Evolutionary conservation across 2,888 invertebrate species (phyloP).

Genomic region (Pherbina coryleti): DNA sequence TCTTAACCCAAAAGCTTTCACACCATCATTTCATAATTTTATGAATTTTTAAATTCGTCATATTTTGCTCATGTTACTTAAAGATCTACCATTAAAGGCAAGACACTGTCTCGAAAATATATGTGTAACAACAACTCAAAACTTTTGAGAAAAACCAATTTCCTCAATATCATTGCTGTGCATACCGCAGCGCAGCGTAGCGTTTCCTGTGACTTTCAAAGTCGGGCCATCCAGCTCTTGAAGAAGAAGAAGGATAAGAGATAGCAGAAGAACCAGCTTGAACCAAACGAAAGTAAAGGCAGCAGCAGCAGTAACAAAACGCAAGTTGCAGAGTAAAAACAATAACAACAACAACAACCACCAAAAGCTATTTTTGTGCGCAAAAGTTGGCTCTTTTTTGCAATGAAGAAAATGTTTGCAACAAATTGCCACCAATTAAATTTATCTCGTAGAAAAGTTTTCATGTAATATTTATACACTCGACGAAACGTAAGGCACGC

Average conservation of each 20-base stretch:
- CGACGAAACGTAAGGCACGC: conserved; percentile 25
- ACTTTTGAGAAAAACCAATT: conserved; percentile 37
- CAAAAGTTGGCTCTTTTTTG: not conserved
- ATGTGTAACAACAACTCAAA: not conserved
- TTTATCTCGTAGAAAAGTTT: conserved; percentile 65
- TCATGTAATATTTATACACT: conserved; percentile 63
- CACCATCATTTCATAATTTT: not conserved
- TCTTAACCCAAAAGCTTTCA: too few relatives aligned
- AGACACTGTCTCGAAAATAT: not conserved
- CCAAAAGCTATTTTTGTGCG: not conserved
- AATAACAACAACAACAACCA: conserved; percentile 1
- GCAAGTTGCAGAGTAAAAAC: not conserved
- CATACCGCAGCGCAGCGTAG: conserved; percentile 1
- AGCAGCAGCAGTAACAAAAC: not conserved
- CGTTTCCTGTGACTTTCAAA: conserved; percentile 7
- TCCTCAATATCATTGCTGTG: conserved; percentile 38
- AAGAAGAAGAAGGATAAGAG: too few relatives aligned
- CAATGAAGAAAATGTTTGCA: conserved; percentile 49
- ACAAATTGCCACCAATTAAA: conserved; percentile 65
- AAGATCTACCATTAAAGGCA: not conserved
- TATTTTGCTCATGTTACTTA: not conserved
- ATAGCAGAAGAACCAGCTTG: not conserved
- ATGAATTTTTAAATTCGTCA: not conserved
- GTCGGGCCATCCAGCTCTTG: not conserved
- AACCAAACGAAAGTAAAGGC: not conserved